Conservation (phyloP, 2,113 vertebrate genomes). For the Murina feae region DNA sequence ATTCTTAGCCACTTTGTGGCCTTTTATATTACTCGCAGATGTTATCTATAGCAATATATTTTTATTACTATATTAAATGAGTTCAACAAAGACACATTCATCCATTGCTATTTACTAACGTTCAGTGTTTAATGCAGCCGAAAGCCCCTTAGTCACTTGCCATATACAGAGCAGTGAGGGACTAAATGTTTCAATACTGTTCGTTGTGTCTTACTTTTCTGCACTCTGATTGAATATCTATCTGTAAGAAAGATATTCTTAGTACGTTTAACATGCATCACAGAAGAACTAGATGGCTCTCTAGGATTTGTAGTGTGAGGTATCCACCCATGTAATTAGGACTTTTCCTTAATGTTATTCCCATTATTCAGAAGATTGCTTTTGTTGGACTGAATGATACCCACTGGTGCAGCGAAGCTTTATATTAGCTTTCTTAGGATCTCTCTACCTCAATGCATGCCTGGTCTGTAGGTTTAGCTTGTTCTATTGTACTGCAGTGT, state of each 20-base stretch:
- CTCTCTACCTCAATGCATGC: not conserved
- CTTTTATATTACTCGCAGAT: conserved; percentile 52
- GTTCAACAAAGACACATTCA: not conserved
- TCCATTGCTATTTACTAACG: not conserved
- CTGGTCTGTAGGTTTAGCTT: conserved; percentile 59
- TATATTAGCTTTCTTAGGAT: conserved; percentile 47
- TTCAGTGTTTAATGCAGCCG: not conserved
- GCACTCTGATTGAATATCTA: not conserved
- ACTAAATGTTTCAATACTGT: not conserved
- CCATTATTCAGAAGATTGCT: conserved; percentile 46
- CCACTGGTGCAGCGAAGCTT: conserved; percentile 44
- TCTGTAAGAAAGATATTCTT: not conserved
- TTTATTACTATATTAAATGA: conserved; percentile 53
- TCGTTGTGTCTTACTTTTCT: not conserved
- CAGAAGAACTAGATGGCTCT: not conserved
- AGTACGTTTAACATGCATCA: not conserved
- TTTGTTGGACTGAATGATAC: conserved; percentile 65
- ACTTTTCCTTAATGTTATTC: conserved; percentile 55
- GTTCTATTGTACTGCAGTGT: conserved; percentile 28
- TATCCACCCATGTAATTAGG: conserved; percentile 59
- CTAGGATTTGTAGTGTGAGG: conserved; percentile 43
- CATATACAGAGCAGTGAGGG: not conserved
- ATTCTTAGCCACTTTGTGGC: conserved; percentile 28
- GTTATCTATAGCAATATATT: conserved; percentile 36
- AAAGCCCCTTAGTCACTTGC: not conserved